Evolutionary conservation across 2,113 vertebrate species (phyloP).

Genomic region (Corythornis cristatus): DNA sequence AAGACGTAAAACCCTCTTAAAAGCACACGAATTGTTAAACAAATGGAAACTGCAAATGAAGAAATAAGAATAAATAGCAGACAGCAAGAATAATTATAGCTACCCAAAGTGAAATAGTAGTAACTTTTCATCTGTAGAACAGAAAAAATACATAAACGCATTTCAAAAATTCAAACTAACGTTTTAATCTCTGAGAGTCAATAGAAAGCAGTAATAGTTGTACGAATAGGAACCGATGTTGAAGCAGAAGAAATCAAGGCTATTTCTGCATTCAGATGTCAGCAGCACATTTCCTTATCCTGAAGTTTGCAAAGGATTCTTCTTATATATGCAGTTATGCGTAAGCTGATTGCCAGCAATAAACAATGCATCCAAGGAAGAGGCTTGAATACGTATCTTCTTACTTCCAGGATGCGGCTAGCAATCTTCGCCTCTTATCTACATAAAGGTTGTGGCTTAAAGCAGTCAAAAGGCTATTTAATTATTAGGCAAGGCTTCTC

Average conservation of each 20-base stretch:
- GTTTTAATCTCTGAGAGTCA: not conserved
- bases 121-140: not conserved
- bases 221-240: not conserved
- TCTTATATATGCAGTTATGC: constrained; percentile 15
- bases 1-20: not conserved
- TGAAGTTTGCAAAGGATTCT: constrained; percentile 55
- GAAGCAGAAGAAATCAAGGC: not conserved
- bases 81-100: not conserved
- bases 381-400: constrained; percentile 43
- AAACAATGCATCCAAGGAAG: constrained; percentile 45
- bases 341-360: constrained; percentile 32
- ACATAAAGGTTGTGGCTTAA: constrained; percentile 66
- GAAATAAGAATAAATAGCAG: not conserved
- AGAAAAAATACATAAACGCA: not conserved
- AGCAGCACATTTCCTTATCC: constrained; percentile 6
- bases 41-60: not conserved
- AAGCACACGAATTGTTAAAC: not conserved
- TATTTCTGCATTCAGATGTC: constrained; percentile 23
- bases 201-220: not conserved
- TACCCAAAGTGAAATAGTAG: not conserved
- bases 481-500: constrained; percentile 60
- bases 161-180: not conserved
- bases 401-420: constrained; percentile 59
- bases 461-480: constrained; percentile 70
- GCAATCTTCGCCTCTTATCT: constrained; percentile 58